Percentiles rank a stretch among this genome's conserved stretches.
These are phyloP conservation scores for Tychaedon coryphoeus DNA, from an alignment of 2,113 vertebrate genomes.

Conservation along the genomic window DNA sequence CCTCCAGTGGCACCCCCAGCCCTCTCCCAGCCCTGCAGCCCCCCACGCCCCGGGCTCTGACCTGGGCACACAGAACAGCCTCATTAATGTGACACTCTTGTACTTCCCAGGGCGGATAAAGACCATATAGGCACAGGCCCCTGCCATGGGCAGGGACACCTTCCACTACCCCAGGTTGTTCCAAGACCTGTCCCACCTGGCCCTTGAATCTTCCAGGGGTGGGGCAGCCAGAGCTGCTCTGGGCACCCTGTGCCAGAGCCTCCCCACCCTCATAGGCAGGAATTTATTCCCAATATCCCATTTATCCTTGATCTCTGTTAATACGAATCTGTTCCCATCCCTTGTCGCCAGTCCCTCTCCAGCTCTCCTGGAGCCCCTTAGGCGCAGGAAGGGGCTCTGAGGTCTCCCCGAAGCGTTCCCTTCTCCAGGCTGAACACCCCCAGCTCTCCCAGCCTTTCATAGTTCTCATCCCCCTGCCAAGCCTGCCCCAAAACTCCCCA, in stretches of 20 bases:
- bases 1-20: neutral
- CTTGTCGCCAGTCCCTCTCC: neutral
- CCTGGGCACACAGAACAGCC: neutral
- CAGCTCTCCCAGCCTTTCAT: neutral
- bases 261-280: accelerated
- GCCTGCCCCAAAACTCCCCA: neutral
- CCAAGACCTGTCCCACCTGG: neutral
- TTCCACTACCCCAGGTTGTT: accelerated
- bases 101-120: neutral
- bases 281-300: neutral
- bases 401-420: neutral
- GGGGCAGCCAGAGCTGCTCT: neutral
- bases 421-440: neutral
- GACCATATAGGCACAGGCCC: neutral
- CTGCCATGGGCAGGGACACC: neutral
- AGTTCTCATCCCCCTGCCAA: neutral
- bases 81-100: accelerated
- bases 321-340: neutral
- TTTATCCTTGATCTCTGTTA: neutral
- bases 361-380: neutral
- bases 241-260: neutral
- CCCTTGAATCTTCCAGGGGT: neutral
- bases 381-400: neutral
- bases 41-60: neutral
- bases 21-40: neutral